phyloP scores from a whole-genome alignment of 2,797 vertebrate genomes.

The Labroides dimidiatus region DNA sequence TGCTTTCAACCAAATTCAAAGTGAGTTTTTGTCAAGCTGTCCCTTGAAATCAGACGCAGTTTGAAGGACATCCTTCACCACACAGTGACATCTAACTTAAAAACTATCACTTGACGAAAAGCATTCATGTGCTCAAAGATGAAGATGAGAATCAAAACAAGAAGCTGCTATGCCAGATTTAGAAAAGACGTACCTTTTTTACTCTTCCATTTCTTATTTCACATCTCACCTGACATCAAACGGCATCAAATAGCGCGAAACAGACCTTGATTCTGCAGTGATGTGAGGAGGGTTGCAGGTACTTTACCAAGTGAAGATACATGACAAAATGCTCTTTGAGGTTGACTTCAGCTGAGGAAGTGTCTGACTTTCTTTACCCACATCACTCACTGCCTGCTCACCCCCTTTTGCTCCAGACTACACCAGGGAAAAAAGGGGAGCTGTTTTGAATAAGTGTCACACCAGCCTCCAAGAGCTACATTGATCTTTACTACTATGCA shows the following conservation, averaged over 20 bases:
- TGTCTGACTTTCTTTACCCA: slow-evolving; percentile 68
- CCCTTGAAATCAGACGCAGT: slow-evolving; percentile 75
- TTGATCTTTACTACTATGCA: slow-evolving; percentile 78
- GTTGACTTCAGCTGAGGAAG: slow-evolving; percentile 62
- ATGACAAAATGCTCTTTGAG: slow-evolving; percentile 77
- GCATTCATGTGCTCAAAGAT: slow-evolving; percentile 45
- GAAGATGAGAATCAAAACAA: slow-evolving; percentile 23
- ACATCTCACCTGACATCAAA: slow-evolving; percentile 73
- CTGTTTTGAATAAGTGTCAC: slow-evolving; percentile 77
- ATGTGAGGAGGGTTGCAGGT: slow-evolving; percentile 68
- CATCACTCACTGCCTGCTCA: slow-evolving; percentile 68
- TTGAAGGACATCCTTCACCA: slow-evolving; percentile 83
- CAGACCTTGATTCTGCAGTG: slow-evolving; percentile 61
- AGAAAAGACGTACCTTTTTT: slow-evolving; percentile 20
- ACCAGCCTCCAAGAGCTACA: slow-evolving; percentile 68
- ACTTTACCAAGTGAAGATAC: slow-evolving; percentile 70
- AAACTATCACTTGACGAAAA: slow-evolving; percentile 63
- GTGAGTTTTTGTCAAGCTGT: slow-evolving; percentile 83
- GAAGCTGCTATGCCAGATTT: slow-evolving; percentile 33
- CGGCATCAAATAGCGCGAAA: slow-evolving; percentile 65
- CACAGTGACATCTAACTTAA: slow-evolving; percentile 74
- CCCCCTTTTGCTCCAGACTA: slow-evolving; percentile 61
- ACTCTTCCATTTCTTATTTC: slow-evolving; percentile 44
- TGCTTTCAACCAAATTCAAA: slow-evolving; percentile 85
- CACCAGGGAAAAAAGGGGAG: slow-evolving; percentile 52